These are phyloP conservation scores for Diplosoma virens DNA, from an alignment of 23 tunicate species.

Conservation along the genomic window DNA sequence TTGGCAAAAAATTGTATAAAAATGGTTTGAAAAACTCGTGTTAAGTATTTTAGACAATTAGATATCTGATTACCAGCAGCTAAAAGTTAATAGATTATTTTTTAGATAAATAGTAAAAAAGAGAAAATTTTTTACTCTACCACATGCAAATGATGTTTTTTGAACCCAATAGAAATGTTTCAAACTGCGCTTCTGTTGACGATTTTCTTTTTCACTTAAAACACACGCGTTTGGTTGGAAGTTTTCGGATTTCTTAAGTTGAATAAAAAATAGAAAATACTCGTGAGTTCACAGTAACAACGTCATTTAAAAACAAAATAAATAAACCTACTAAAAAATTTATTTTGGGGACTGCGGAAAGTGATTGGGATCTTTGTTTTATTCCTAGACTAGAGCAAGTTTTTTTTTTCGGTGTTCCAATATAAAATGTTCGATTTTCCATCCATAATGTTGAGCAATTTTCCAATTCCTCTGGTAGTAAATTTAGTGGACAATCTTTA, in stretches of 20 bases:
- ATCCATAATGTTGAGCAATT: conserved; percentile 61
- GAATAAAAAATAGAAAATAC: too few relatives aligned
- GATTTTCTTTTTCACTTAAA: neutral
- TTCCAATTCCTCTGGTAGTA: conserved; percentile 39
- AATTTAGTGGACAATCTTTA: conserved; percentile 48
- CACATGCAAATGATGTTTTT: neutral
- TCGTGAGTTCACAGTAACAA: too few relatives aligned
- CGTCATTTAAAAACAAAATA: too few relatives aligned
- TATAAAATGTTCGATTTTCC: conserved; percentile 70
- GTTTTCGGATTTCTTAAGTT: too few relatives aligned
- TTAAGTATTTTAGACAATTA: too few relatives aligned
- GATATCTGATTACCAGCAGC: too few relatives aligned
- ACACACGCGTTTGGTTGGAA: neutral
- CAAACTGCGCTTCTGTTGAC: neutral
- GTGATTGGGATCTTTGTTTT: neutral
- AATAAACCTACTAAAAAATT: neutral
- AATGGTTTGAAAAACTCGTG: too few relatives aligned
- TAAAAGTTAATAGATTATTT: too few relatives aligned
- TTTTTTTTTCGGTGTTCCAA: conserved; percentile 30
- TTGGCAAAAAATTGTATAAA: too few relatives aligned
- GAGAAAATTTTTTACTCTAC: neutral
- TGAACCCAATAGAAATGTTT: conserved; percentile 23
- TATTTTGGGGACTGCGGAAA: neutral
- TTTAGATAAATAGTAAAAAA: too few relatives aligned
- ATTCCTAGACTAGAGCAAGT: neutral